Evolutionary conservation across 2,113 vertebrate species (phyloP).

Genomic region (Alexandromys fortis): DNA sequence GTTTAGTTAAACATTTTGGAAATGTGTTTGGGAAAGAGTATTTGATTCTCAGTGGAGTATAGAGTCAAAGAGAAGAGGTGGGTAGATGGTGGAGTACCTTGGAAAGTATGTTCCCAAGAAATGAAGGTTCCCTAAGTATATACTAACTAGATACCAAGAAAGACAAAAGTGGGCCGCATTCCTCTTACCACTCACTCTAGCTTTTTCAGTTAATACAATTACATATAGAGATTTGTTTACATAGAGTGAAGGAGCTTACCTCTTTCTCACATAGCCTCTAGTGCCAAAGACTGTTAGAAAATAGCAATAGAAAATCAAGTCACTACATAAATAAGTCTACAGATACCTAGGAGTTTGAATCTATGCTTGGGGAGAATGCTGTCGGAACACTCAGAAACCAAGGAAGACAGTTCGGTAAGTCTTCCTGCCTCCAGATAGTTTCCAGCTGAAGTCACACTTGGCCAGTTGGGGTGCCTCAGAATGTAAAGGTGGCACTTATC

Average conservation of each 20-base stretch:
- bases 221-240: neutral
- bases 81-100: neutral
- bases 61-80: neutral
- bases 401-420: slow-evolving; percentile 3
- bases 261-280: neutral
- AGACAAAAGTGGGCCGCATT: neutral
- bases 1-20: slow-evolving; percentile 28
- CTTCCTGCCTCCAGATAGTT: slow-evolving; percentile 73
- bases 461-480: slow-evolving; percentile 54
- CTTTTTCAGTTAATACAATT: slow-evolving; percentile 17
- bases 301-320: neutral
- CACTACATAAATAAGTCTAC: neutral
- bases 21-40: neutral
- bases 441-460: slow-evolving; percentile 82
- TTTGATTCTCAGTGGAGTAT: neutral
- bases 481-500: slow-evolving; percentile 71
- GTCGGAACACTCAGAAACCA: neutral
- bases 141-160: slow-evolving; percentile 18
- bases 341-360: neutral
- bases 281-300: neutral
- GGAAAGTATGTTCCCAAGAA: slow-evolving; percentile 14
- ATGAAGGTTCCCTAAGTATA: neutral
- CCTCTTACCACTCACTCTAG: neutral
- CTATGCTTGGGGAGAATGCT: slow-evolving; percentile 23
- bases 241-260: neutral